Conservation (phyloP, 2,113 vertebrate species). For the Suncus etruscus region DNA sequence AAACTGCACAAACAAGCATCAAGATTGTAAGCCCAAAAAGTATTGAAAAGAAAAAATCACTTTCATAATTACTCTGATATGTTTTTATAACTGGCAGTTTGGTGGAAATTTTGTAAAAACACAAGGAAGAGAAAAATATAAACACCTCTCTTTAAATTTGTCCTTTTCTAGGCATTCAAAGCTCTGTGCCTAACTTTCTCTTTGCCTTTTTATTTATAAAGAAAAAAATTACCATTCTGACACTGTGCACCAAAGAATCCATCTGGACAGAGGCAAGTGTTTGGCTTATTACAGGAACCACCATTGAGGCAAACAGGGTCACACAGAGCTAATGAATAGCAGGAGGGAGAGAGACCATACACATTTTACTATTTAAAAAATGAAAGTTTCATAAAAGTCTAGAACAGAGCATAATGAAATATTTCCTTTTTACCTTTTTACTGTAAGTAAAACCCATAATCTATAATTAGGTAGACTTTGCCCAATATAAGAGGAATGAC, state of each 20-base stretch:
- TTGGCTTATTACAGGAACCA: constrained; percentile 92
- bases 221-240: constrained; percentile 91
- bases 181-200: neutral
- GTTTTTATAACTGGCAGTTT: neutral
- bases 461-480: constrained; percentile 59
- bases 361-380: constrained; percentile 54
- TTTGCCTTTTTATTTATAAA: constrained; percentile 34
- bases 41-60: constrained; percentile 41
- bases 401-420: constrained; percentile 43
- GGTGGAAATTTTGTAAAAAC: neutral
- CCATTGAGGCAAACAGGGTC: constrained; percentile 94
- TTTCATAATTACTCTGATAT: neutral
- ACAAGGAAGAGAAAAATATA: neutral
- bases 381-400: constrained; percentile 25
- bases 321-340: constrained; percentile 89
- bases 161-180: neutral
- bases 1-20: constrained; percentile 86
- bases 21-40: constrained; percentile 88
- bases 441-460: constrained; percentile 54
- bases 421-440: constrained; percentile 69
- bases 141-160: neutral
- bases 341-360: constrained; percentile 19
- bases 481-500: constrained; percentile 44
- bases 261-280: constrained; percentile 91
- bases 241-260: constrained; percentile 95